Percentiles rank a stretch among this genome's conserved stretches.
Conservation (phyloP, 1,140 invertebrate genomes). For the Apocrypta bakeri region DNA sequence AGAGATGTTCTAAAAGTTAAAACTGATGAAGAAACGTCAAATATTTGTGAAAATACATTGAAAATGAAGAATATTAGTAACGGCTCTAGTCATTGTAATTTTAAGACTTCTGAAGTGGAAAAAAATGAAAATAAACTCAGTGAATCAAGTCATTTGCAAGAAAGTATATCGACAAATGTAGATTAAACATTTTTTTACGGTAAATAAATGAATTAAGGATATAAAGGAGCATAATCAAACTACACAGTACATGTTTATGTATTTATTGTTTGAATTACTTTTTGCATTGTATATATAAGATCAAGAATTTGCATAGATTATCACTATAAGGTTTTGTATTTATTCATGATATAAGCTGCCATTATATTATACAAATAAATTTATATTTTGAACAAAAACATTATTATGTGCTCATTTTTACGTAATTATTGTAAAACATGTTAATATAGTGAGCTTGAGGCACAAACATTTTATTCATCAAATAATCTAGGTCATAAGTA, state of each 20-base stretch:
- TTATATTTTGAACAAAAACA: constrained; percentile 56
- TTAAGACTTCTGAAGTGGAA: neutral
- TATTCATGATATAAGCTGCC: constrained; percentile 61
- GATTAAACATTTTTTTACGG: neutral
- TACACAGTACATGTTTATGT: constrained; percentile 32
- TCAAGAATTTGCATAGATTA: constrained; percentile 48
- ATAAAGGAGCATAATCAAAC: neutral
- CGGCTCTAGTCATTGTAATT: neutral
- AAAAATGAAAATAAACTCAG: neutral
- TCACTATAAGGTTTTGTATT: constrained; percentile 54
- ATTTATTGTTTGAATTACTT: constrained; percentile 54
- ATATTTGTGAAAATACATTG: too few species aligned
- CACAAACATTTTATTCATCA: constrained; percentile 59
- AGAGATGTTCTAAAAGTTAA: neutral
- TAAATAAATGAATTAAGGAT: constrained; percentile 8
- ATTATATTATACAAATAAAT: constrained; percentile 64
- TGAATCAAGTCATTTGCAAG: neutral
- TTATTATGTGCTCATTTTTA: constrained; percentile 50
- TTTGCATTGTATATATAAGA: constrained; percentile 51
- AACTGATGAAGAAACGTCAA: neutral
- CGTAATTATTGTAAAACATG: constrained; percentile 48
- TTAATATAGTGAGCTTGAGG: constrained; percentile 54
- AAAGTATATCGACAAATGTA: neutral
- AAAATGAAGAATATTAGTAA: neutral
- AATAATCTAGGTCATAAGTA: constrained; percentile 53